Conservation (phyloP, 2,113 vertebrate species). For the Zosterops lateralis region DNA sequence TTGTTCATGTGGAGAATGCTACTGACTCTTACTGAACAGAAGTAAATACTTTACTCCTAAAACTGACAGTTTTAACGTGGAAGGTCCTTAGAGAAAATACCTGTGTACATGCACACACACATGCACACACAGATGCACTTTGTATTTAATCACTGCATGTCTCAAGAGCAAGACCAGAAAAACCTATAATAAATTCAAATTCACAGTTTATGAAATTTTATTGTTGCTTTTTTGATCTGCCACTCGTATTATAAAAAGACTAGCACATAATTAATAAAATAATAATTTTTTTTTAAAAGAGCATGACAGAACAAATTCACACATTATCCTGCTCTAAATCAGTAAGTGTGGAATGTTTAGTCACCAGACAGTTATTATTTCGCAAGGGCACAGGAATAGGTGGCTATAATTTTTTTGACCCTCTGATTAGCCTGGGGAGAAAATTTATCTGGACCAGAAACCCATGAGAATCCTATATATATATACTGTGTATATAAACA, state of each 20-base stretch:
- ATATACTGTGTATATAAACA: neutral
- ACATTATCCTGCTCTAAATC: neutral
- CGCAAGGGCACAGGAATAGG: neutral
- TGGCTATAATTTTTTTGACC: neutral
- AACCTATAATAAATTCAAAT: neutral
- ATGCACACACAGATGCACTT: rapidly evolving
- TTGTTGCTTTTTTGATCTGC: neutral
- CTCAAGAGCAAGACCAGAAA: neutral
- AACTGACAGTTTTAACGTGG: neutral
- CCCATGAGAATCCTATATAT: neutral
- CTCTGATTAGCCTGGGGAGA: neutral
- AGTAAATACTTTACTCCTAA: neutral
- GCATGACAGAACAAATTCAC: neutral
- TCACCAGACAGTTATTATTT: neutral
- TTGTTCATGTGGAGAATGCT: neutral
- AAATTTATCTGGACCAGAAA: neutral
- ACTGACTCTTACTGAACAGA: neutral
- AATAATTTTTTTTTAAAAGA: neutral
- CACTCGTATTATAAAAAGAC: neutral
- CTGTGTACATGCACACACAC: rapidly evolving
- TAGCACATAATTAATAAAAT: neutral
- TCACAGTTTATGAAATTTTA: neutral
- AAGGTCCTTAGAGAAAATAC: neutral
- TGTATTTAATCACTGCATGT: neutral
- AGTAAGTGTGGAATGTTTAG: neutral